phyloP scores from a whole-genome alignment of 2,113 vertebrate species.

The Aspiorhynchus laticeps region DNA sequence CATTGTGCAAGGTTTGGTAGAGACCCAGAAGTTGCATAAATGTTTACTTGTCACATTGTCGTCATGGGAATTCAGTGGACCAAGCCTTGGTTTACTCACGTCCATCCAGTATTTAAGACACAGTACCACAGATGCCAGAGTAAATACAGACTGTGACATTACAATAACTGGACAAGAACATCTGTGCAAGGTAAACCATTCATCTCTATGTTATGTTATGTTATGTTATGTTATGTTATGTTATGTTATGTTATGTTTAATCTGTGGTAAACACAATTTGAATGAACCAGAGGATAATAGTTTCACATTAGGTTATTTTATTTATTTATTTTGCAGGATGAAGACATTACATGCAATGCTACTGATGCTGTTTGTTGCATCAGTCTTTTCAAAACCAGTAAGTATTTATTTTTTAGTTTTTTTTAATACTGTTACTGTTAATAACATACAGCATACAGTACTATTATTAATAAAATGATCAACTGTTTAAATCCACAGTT shows the following conservation, averaged over 20 bases:
- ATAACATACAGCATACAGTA: no score
- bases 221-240: not conserved
- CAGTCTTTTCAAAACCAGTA: conserved; percentile 55
- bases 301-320: not conserved
- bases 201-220: not conserved
- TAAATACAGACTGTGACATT: conserved; percentile 8
- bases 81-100: conserved; percentile 37
- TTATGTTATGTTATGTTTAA: not conserved
- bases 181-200: conserved; percentile 51
- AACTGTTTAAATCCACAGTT: conserved; percentile 14
- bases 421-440: not conserved
- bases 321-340: conserved; percentile 43
- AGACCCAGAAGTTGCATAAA: conserved; percentile 44
- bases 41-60: conserved; percentile 14
- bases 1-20: conserved; percentile 1
- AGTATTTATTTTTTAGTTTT: not conserved
- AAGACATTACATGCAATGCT: conserved; percentile 39
- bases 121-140: not conserved
- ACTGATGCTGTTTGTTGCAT: conserved; percentile 46
- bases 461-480: not conserved
- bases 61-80: not conserved
- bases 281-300: not conserved
- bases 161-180: conserved; percentile 6
- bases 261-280: not conserved
- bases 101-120: conserved; percentile 45